Evolutionary conservation across 2,113 vertebrate species (phyloP).

Genomic region (Vireo altiloquus): DNA sequence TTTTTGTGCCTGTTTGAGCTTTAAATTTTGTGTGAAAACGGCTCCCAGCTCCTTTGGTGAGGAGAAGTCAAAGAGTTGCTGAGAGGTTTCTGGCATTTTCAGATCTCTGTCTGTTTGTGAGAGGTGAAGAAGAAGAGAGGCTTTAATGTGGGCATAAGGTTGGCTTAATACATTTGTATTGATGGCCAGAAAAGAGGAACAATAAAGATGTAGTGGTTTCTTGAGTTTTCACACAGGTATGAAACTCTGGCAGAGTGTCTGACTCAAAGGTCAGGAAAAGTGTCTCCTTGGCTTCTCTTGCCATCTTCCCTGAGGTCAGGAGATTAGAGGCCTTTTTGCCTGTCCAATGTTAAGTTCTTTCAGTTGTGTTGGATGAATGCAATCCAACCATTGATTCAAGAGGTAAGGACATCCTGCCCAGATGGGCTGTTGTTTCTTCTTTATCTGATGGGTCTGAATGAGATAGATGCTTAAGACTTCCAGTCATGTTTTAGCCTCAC

Average conservation of each 20-base stretch:
- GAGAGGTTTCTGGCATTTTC: rapidly evolving
- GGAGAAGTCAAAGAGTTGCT: background rate
- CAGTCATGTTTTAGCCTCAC: background rate
- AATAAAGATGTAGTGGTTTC: background rate
- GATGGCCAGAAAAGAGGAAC: background rate
- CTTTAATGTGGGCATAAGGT: background rate
- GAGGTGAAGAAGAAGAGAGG: background rate
- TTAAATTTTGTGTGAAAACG: background rate
- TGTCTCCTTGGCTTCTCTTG: background rate
- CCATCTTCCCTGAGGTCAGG: background rate
- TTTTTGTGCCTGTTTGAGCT: background rate
- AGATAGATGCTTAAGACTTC: background rate
- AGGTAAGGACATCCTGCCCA: background rate
- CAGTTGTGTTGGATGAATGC: background rate
- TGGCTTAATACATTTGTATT: background rate
- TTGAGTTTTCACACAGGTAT: background rate
- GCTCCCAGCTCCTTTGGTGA: background rate
- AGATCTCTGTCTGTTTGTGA: background rate
- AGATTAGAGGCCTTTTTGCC: background rate
- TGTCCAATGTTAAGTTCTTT: background rate
- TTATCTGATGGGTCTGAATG: background rate
- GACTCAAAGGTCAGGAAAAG: background rate
- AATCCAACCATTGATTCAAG: background rate
- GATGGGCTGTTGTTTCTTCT: background rate
- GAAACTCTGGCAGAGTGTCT: background rate